Percentiles rank a stretch among this genome's conserved stretches.
These are phyloP conservation scores for Hypotaenidia okinawae DNA, from an alignment of 2,797 vertebrate genomes.

Conservation along the genomic window DNA sequence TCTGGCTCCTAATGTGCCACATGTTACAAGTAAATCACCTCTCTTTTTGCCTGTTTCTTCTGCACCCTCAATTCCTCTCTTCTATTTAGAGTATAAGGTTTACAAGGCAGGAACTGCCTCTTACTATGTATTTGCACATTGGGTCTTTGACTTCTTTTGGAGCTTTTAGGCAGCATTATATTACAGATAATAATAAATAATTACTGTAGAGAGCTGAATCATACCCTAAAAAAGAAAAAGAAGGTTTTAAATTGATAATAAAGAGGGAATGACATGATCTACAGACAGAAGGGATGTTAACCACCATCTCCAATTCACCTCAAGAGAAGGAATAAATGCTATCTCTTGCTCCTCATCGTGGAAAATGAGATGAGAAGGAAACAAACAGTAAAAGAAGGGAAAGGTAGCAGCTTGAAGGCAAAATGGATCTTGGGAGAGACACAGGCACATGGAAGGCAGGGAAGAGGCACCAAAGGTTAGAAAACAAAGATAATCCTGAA, in stretches of 20 bases:
- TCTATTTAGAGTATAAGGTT: not conserved
- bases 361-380: slow-evolving; percentile 50
- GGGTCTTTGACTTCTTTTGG: slow-evolving; percentile 50
- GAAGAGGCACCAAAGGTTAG: not conserved
- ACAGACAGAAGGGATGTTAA: slow-evolving; percentile 41
- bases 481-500: not conserved
- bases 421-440: not conserved
- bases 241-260: slow-evolving; percentile 46
- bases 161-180: slow-evolving; percentile 65
- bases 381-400: slow-evolving; percentile 9
- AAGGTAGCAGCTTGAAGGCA: not conserved
- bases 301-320: slow-evolving; percentile 52
- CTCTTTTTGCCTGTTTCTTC: slow-evolving; percentile 40
- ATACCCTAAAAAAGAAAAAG: slow-evolving; percentile 38
- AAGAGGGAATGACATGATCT: slow-evolving; percentile 39
- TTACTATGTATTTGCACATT: slow-evolving; percentile 36
- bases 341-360: not conserved
- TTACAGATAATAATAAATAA: slow-evolving; percentile 68
- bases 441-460: not conserved
- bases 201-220: slow-evolving; percentile 62
- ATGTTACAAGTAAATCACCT: slow-evolving; percentile 19
- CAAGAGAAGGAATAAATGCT: slow-evolving; percentile 52
- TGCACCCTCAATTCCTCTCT: slow-evolving; percentile 29
- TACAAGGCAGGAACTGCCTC: slow-evolving; percentile 22
- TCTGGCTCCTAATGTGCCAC: slow-evolving; percentile 25